A percentile compares a stretch with the other conserved stretches of the same genome.
These are phyloP conservation scores for Pagrus major DNA, from an alignment of 2,113 vertebrate genomes.

Conservation along the genomic window DNA sequence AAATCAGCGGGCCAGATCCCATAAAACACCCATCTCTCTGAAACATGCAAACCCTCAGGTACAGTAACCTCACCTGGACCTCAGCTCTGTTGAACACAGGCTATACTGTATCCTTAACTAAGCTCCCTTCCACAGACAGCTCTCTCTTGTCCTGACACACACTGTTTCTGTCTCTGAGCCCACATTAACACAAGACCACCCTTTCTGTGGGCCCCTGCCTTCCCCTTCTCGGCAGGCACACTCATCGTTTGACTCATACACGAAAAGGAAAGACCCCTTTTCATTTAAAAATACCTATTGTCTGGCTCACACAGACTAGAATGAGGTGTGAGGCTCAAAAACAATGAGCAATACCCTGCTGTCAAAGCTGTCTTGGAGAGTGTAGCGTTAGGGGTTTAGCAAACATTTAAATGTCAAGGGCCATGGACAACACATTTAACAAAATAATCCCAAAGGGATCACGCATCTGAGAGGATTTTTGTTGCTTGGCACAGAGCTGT, in stretches of 20 bases:
- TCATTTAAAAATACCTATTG: conserved; percentile 74
- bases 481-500: neutral
- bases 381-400: neutral
- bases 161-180: conserved; percentile 54
- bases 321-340: conserved; percentile 47
- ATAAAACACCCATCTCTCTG: conserved; percentile 24
- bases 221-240: conserved; percentile 74
- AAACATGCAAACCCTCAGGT: conserved; percentile 25
- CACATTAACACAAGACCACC: conserved; percentile 69
- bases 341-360: conserved; percentile 51
- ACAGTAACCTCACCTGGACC: conserved; percentile 53
- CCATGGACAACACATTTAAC: conserved; percentile 5
- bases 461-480: conserved; percentile 1
- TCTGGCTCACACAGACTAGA: conserved; percentile 63
- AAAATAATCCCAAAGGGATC: conserved; percentile 21
- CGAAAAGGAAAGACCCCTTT: conserved; percentile 64
- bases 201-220: conserved; percentile 74
- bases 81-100: conserved; percentile 47
- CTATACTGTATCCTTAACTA: conserved; percentile 53
- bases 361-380: conserved; percentile 30
- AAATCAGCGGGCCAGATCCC: conserved; percentile 6
- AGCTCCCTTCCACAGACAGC: conserved; percentile 37
- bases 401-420: conserved; percentile 49
- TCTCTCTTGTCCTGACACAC: conserved; percentile 50
- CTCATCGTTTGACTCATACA: conserved; percentile 79